These are phyloP conservation scores for Drosophila parvula DNA, from an alignment of 1,140 invertebrate species.

Conservation along the genomic window DNA sequence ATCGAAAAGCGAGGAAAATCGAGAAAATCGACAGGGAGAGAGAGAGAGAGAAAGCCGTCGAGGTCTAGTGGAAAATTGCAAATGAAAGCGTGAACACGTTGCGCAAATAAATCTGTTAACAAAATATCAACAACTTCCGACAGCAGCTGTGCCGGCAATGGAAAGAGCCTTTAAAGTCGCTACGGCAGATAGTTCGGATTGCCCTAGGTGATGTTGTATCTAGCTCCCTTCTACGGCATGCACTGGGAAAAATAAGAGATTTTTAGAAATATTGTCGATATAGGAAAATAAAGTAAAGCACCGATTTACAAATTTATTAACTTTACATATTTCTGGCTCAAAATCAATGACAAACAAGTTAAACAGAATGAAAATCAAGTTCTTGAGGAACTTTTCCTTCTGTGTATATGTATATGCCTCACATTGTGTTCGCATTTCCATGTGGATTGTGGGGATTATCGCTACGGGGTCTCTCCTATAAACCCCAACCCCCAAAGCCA, in stretches of 20 bases:
- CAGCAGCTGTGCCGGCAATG: conserved; percentile 4
- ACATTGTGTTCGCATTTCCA: conserved; percentile 39
- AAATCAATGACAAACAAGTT: background rate
- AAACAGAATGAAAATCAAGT: background rate
- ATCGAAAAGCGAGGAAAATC: conserved; percentile 40
- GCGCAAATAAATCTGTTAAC: conserved; percentile 61
- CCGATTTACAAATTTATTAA: background rate
- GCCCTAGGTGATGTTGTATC: conserved; percentile 6
- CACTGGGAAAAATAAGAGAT: background rate
- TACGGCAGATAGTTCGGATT: conserved; percentile 16
- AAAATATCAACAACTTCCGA: conserved; percentile 59
- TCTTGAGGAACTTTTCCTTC: background rate
- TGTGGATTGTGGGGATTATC: conserved; percentile 56
- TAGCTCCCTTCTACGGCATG: background rate
- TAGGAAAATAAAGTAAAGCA: background rate
- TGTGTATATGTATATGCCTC: background rate
- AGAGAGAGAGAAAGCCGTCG: background rate
- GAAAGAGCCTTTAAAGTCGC: conserved; percentile 10
- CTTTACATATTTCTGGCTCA: background rate
- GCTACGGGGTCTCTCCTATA: conserved; percentile 7
- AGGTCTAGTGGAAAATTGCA: conserved; percentile 36
- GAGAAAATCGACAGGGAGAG: conserved; percentile 7
- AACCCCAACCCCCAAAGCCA: background rate
- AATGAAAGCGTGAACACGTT: conserved; percentile 56
- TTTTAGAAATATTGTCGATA: background rate